These are phyloP conservation scores for Synanthedon myopaeformis DNA, from an alignment of 2,888 invertebrate species.

Conservation along the genomic window DNA sequence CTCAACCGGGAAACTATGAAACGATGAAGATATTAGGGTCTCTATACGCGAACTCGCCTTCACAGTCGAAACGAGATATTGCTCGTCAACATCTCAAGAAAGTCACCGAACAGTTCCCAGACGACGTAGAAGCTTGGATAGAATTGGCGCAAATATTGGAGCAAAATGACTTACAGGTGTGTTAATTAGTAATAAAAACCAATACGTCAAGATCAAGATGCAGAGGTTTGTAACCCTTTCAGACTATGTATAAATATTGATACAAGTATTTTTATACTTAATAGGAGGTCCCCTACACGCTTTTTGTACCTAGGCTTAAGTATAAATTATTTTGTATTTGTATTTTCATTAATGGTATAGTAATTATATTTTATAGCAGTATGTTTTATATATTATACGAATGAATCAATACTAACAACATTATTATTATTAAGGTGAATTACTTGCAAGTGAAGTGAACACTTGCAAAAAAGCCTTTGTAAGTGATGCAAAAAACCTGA, in stretches of 20 bases:
- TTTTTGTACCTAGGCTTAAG: too few species aligned
- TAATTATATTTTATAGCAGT: too few species aligned
- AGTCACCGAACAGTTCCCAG: constrained; percentile 95
- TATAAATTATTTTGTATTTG: too few species aligned
- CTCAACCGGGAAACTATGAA: constrained; percentile 97
- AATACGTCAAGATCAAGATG: not conserved
- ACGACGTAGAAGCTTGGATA: constrained; percentile 99
- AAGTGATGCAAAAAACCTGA: too few species aligned
- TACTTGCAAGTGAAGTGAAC: too few species aligned
- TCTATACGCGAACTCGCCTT: constrained; percentile 90
- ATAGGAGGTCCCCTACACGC: too few species aligned
- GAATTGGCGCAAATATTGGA: constrained; percentile 98
- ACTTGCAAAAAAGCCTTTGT: too few species aligned
- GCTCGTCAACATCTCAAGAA: constrained; percentile 95
- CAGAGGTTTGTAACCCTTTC: not conserved
- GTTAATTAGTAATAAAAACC: not conserved
- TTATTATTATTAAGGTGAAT: too few species aligned
- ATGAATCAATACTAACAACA: not conserved
- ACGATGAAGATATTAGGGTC: constrained; percentile 99
- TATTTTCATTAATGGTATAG: too few species aligned
- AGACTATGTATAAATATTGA: too few species aligned
- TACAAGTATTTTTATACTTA: too few species aligned
- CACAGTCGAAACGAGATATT: constrained; percentile 91
- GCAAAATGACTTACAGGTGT: constrained; percentile 85
- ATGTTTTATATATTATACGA: not conserved